Base-by-base conservation (phyloP, 2,113 vertebrate genomes). In the Aspidoscelis tigris region DNA sequence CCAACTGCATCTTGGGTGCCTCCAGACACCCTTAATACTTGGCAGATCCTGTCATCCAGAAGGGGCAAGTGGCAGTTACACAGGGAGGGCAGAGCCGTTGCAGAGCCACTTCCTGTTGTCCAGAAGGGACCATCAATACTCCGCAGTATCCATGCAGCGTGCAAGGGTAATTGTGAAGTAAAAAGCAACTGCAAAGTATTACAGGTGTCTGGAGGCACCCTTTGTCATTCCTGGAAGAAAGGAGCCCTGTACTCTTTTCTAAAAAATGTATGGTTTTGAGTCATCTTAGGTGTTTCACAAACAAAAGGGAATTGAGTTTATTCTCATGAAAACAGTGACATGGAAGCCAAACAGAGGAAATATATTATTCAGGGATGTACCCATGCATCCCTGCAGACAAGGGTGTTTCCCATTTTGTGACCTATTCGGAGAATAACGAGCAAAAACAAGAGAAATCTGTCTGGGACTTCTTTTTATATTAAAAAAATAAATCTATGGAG, bases 401-500 rank as follows among this genome's bases (percentile, higher is more conserved):
- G 71, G 44, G 43, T 85, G 70, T 85, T 73, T 85, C 87, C 80
- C 77, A 53, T 65, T 79, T 50, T 61, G 43, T 83, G 61, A 83
- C 47, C 43, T 2, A 68, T 26, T 83, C 61, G 73, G 61, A 91
- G 83, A 94, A 84, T 83, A 89, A 86, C 65, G 65, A 80, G 88
- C 88, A 87, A 20, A 73, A 91, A 90, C 86, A 92, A 81, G 65
- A 88, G 80, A 69, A 90, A 87, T 86, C 65, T 61, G 80, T 80
- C 80, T 80, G 83, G 85, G 80, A 72, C 58, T 61, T 61, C 18
- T 61, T 61, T 61, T 16, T 58, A 11, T 82, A 80, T 71, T 4
- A 78, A 55, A 86, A 83, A 84, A 85, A 76, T 8, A 10, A 89
- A 93, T 90, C 84, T 90, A 83, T 86, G 88, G 79, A 88, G 84